Evolutionary conservation across 1,140 invertebrate species (phyloP).

Genomic region (Orchestia grillus): DNA sequence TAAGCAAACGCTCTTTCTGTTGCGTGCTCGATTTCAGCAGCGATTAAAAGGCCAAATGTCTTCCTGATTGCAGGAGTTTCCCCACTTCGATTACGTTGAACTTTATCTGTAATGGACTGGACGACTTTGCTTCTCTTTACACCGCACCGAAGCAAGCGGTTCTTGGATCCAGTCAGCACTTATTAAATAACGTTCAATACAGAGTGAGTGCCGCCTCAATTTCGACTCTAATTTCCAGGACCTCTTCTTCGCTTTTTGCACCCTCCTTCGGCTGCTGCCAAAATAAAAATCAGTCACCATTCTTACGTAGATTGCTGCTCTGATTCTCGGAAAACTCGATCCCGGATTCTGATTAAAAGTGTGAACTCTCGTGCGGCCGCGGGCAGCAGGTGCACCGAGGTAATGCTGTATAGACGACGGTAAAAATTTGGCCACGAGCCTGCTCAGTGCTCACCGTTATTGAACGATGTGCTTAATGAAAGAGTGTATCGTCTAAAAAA

Average conservation of each 20-base stretch:
- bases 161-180: background rate
- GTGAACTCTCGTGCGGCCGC: background rate
- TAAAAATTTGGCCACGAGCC: background rate
- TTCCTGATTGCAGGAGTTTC: background rate
- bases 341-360: background rate
- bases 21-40: background rate
- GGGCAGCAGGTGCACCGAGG: background rate
- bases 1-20: background rate
- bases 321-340: background rate
- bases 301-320: background rate
- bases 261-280: background rate
- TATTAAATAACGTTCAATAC: background rate
- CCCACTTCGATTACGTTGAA: background rate
- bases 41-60: background rate
- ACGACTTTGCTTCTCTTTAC: background rate
- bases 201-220: background rate
- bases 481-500: no score
- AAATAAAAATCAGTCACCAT: background rate
- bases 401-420: background rate
- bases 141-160: background rate
- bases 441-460: no score
- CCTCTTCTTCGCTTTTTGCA: background rate
- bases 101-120: background rate
- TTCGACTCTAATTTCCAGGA: background rate
- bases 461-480: background rate